Base-by-base conservation (phyloP, 2,113 vertebrate genomes). In the Spermophilus dauricus region DNA sequence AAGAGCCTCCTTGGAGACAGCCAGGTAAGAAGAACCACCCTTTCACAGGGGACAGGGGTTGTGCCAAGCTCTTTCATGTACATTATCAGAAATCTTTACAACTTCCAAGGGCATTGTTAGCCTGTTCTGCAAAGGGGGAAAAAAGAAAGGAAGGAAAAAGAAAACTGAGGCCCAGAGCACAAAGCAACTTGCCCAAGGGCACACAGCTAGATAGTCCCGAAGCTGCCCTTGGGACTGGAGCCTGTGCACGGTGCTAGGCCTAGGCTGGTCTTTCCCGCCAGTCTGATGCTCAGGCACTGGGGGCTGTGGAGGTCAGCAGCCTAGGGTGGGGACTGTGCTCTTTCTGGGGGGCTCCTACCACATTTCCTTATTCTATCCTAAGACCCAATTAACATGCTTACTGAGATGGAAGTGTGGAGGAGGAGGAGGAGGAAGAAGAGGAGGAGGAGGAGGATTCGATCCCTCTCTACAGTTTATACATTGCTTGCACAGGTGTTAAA, bases 271-370 rank as follows among this genome's bases (percentile, higher is more conserved):
- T 53, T 45, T 78, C 51, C 4, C 73, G 67, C 69, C 32, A 37
- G 14, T 2, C 7, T 6, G 93, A 65, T 1, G 8, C 28, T 37
- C 24, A 6, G 56, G 67, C 2, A 10, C 0, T 7, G 37, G 34
- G 61, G 34, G n/a, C 51, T 69, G 28, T 4, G 45, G 92, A 67
- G 30, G 24, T 26, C 3, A 28, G 56, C 53, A 34, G 94, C 51
- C 89, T 32, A 30, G 58, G 24, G n/a, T 32, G 11, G 26, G 14
- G 3, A 0, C 56, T 39, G n/a, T 61, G 14, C 7, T 28, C 37
- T 58, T 67, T 69, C 81, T 18, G 24, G 67, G 58, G 32, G 39
- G 1, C 14, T 13, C 75, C 18, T 73, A 6, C 20, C 26, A 11
- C 14, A 14, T 45, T 39, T 61, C 34, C 58, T 7, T 75, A 9